Evolutionary conservation across 2,888 invertebrate genomes (phyloP).

Genomic region (Aporophyla nigra): DNA sequence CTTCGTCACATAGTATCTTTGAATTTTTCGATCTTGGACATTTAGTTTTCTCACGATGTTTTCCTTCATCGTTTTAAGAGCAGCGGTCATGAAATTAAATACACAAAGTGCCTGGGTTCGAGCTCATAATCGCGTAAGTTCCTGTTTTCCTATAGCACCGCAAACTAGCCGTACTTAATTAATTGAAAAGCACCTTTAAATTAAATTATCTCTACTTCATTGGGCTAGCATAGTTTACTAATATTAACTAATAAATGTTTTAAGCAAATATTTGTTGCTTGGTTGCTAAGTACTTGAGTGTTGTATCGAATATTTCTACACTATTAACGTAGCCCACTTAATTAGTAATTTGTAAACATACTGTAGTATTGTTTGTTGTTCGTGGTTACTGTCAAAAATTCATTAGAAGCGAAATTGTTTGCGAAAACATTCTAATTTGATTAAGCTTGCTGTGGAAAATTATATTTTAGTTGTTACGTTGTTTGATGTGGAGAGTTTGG

Average conservation of each 20-base stretch:
- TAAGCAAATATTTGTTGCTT: slow-evolving; percentile 22
- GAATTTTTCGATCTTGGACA: no score
- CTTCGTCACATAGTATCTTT: no score
- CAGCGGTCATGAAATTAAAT: no score
- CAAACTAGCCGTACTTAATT: slow-evolving; percentile 11
- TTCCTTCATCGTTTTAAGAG: no score
- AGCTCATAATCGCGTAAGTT: no score
- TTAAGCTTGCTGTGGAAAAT: slow-evolving; percentile 15
- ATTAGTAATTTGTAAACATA: slow-evolving; percentile 43
- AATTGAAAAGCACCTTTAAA: slow-evolving; percentile 22
- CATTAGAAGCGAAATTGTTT: slow-evolving; percentile 56
- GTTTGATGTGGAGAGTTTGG: slow-evolving; percentile 5
- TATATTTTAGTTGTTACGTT: slow-evolving; percentile 15
- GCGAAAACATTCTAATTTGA: slow-evolving; percentile 34
- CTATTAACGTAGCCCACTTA: slow-evolving; percentile 32
- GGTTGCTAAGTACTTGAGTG: neutral
- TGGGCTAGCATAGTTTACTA: slow-evolving; percentile 43
- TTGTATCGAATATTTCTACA: slow-evolving; percentile 34
- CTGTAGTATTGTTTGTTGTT: slow-evolving; percentile 25
- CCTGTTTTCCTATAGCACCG: neutral
- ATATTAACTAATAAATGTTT: slow-evolving; percentile 21
- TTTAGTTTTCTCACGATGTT: no score
- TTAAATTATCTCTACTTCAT: slow-evolving; percentile 39
- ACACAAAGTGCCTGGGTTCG: no score
- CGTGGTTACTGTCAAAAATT: slow-evolving; percentile 48